A percentile compares a stretch with the other conserved stretches of the same genome.
Evolutionary conservation across 92 coral and sea anemone genomes (phyloP).

Genomic region (Hydrozoanthus gracilis): DNA sequence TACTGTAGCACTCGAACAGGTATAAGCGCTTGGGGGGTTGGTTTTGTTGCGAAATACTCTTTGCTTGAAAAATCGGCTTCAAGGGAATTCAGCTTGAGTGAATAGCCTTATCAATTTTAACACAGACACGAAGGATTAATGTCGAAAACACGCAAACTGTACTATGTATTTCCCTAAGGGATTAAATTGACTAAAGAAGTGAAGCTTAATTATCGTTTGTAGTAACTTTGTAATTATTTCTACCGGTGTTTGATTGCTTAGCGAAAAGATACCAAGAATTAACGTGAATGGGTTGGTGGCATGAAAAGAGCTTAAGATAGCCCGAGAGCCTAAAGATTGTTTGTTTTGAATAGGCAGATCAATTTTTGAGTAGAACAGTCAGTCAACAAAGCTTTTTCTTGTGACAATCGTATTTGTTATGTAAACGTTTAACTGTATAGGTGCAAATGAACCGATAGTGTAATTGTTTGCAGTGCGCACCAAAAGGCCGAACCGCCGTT

Average conservation of each 20-base stretch:
- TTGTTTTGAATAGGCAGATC: background rate
- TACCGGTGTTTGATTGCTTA: slow-evolving; percentile 25
- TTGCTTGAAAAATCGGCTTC: background rate
- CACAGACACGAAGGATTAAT: slow-evolving; percentile 19
- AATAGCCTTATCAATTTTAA: slow-evolving; percentile 7
- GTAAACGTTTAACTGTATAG: slow-evolving; percentile 31
- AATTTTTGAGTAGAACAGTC: background rate
- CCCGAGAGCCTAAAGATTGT: background rate
- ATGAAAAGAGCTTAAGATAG: background rate
- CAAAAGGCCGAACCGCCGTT: slow-evolving; percentile 41
- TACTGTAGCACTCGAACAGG: slow-evolving; percentile 3
- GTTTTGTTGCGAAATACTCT: background rate
- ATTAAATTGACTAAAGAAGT: slow-evolving; percentile 17
- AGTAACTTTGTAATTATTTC: slow-evolving; percentile 48
- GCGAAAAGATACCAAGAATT: slow-evolving; percentile 8
- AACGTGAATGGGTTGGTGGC: background rate
- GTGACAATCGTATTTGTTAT: slow-evolving; percentile 37
- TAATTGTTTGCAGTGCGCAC: slow-evolving; percentile 24
- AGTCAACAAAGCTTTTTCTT: slow-evolving; percentile 16
- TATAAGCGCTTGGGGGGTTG: slow-evolving; percentile 32
- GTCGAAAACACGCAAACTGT: background rate
- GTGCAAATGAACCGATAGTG: slow-evolving; percentile 39
- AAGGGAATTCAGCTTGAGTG: no score
- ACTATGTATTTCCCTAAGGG: slow-evolving; percentile 31
- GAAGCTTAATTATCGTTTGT: slow-evolving; percentile 33